Percentiles rank a stretch among this genome's conserved stretches.
These are phyloP conservation scores for Leucoraja erinaceus DNA, from an alignment of 2,113 vertebrate genomes.

Conservation along the genomic window DNA sequence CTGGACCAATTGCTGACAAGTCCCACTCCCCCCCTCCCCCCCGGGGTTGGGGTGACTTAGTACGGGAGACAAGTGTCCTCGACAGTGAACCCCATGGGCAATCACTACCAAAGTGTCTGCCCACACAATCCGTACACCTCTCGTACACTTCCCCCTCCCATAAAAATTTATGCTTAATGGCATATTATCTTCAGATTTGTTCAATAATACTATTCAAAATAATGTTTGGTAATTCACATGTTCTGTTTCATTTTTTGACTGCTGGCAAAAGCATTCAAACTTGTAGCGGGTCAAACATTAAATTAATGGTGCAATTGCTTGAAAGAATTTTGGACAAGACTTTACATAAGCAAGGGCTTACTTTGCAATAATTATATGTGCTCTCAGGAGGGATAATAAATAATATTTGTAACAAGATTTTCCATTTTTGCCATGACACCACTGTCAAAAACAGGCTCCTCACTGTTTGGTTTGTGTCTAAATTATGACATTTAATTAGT, in stretches of 20 bases:
- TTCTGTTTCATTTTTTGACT: background rate
- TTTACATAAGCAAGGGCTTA: slow-evolving; percentile 45
- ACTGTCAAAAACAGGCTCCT: slow-evolving; percentile 78
- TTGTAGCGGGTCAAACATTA: background rate
- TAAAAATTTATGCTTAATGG: background rate
- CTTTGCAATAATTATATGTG: slow-evolving; percentile 83
- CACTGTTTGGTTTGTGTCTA: slow-evolving; percentile 79
- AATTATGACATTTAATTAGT: slow-evolving; percentile 83
- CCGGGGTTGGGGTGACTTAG: no score
- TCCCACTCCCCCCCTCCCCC: no score
- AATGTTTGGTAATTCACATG: background rate
- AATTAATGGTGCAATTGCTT: slow-evolving; percentile 13
- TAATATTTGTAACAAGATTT: slow-evolving; percentile 74
- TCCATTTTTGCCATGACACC: slow-evolving; percentile 78
- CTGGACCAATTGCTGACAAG: no score
- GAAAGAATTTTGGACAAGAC: background rate
- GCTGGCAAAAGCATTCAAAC: background rate
- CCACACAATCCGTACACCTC: no score
- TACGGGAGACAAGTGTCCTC: no score
- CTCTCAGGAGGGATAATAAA: slow-evolving; percentile 46
- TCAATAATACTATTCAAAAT: background rate
- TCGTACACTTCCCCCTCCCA: no score
- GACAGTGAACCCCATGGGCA: no score
- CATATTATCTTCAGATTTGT: background rate
- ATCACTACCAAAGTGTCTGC: no score